Conservation (phyloP, 2,888 invertebrate species). For the Tigriopus californicus region DNA sequence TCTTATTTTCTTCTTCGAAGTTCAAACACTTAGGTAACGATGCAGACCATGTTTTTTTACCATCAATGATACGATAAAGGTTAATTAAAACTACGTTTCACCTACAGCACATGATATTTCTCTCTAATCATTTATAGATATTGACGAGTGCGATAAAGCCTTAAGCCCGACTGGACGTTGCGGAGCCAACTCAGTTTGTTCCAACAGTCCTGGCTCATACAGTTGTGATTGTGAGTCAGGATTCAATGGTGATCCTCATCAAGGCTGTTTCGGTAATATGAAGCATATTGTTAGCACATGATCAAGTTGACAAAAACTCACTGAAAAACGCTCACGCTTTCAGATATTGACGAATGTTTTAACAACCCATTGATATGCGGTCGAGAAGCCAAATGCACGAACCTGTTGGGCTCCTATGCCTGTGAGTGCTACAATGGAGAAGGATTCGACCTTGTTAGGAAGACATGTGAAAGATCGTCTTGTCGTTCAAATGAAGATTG, state of each 20-base stretch:
- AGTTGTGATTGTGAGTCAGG: constrained; percentile 64
- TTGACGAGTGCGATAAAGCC: constrained; percentile 66
- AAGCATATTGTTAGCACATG: too few species aligned
- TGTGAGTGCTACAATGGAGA: constrained; percentile 66
- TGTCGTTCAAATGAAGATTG: constrained; percentile 47
- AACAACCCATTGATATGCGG: constrained; percentile 47
- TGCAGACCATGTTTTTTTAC: too few species aligned
- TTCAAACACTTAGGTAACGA: too few species aligned
- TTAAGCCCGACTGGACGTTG: constrained; percentile 62
- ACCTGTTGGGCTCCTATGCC: constrained; percentile 51
- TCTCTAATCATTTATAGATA: constrained; percentile 43
- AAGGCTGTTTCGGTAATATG: constrained; percentile 38
- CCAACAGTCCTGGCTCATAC: constrained; percentile 58
- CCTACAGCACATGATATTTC: too few species aligned
- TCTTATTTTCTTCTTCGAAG: too few species aligned
- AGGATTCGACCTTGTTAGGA: constrained; percentile 63
- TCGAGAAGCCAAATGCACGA: constrained; percentile 55
- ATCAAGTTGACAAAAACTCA: too few species aligned
- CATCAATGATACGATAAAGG: too few species aligned
- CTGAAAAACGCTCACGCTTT: too few species aligned
- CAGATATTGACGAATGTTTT: constrained; percentile 60
- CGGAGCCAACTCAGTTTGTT: constrained; percentile 60
- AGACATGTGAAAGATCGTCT: constrained; percentile 27
- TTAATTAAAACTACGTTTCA: too few species aligned
- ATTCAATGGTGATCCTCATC: constrained; percentile 62